These are phyloP conservation scores for Mellivora capensis DNA, from an alignment of 2,113 vertebrate species.

Conservation along the genomic window DNA sequence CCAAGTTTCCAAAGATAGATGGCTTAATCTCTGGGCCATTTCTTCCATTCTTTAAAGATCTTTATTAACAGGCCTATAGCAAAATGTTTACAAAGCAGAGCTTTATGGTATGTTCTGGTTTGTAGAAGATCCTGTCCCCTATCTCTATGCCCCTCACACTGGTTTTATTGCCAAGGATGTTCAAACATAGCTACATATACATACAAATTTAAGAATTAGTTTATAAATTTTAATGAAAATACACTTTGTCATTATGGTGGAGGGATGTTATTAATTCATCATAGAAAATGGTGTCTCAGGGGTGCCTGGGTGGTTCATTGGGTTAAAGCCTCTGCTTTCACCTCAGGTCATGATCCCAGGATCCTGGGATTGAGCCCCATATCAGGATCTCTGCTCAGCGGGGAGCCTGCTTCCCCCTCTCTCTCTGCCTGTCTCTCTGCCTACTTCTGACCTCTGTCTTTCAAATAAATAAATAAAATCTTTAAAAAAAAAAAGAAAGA, in stretches of 20 bases:
- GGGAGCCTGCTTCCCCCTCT: too few relatives aligned
- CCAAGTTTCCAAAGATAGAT: not conserved
- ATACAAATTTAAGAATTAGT: not conserved
- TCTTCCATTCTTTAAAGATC: not conserved
- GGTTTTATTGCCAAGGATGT: not conserved
- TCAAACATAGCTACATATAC: not conserved
- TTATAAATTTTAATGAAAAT: not conserved
- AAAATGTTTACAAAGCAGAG: not conserved
- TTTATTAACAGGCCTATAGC: not conserved
- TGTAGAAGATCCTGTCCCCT: not conserved
- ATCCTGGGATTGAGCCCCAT: too few relatives aligned
- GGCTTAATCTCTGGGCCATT: not conserved
- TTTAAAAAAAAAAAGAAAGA: too few relatives aligned
- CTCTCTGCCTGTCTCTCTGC: too few relatives aligned
- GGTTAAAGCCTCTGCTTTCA: too few relatives aligned
- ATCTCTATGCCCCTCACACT: not conserved
- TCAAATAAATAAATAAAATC: too few relatives aligned
- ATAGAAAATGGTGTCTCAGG: not conserved
- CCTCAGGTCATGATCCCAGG: too few relatives aligned
- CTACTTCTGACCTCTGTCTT: too few relatives aligned
- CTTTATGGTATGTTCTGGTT: not conserved
- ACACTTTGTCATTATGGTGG: not conserved
- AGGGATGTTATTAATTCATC: not conserved
- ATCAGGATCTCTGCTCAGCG: too few relatives aligned
- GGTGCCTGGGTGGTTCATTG: too few relatives aligned